phyloP scores from a whole-genome alignment of 1,140 invertebrate species.

The Pseudomyrmex sp. region DNA sequence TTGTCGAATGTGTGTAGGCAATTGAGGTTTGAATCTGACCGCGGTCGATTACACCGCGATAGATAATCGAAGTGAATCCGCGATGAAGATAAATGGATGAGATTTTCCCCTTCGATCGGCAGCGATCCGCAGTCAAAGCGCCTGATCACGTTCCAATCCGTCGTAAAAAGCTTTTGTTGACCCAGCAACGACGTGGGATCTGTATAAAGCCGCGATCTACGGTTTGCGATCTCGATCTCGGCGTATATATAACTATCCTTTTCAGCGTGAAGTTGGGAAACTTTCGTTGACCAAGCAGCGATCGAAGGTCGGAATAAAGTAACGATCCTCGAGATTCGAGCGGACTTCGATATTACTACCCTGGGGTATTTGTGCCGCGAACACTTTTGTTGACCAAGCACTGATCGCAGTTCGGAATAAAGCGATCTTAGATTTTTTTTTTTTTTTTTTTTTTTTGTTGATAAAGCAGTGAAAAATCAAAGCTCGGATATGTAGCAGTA shows the following conservation, averaged over 20 bases:
- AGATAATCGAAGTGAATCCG: slow-evolving; percentile 16
- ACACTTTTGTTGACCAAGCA: slow-evolving; percentile 34
- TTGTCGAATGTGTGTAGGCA: slow-evolving; percentile 11
- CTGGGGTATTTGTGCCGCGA: not conserved
- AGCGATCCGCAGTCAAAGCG: slow-evolving; percentile 12
- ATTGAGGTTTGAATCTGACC: slow-evolving; percentile 27
- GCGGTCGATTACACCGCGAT: slow-evolving; percentile 17
- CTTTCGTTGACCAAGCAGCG: slow-evolving; percentile 40
- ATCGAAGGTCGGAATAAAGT: slow-evolving; percentile 33
- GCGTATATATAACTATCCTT: slow-evolving; percentile 12
- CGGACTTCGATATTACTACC: not conserved
- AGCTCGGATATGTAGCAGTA: too few species aligned
- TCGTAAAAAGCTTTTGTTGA: slow-evolving; percentile 58
- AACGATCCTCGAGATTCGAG: slow-evolving; percentile 13
- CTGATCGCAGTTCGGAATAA: slow-evolving; percentile 2
- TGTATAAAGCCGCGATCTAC: slow-evolving; percentile 39
- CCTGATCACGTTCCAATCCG: slow-evolving; percentile 31
- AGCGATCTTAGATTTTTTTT: not conserved
- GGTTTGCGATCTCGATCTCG: not conserved
- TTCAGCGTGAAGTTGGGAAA: slow-evolving; percentile 15
- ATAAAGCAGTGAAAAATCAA: too few species aligned
- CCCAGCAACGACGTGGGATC: slow-evolving; percentile 33
- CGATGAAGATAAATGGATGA: slow-evolving; percentile 55
- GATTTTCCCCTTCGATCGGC: slow-evolving; percentile 11
- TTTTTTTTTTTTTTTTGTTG: too few species aligned